Conservation (phyloP, 2,797 vertebrate species). For the Micrastur ruficollis region DNA sequence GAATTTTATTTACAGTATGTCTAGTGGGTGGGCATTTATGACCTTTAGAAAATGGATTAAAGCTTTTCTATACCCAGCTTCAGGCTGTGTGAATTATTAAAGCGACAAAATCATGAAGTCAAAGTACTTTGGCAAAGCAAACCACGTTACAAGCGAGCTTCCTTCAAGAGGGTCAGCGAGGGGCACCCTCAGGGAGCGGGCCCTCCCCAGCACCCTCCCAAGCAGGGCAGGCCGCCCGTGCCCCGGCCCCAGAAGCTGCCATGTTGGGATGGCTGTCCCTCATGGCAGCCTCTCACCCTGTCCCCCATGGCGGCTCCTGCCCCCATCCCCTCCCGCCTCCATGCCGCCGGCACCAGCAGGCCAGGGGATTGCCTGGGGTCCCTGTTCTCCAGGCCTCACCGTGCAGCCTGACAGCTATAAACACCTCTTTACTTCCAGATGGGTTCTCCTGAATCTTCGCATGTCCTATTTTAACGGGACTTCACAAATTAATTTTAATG, state of each 20-base stretch:
- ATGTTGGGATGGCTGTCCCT: too few relatives aligned
- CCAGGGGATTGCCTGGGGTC: too few relatives aligned
- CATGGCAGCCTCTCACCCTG: too few relatives aligned
- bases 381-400: not conserved
- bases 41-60: conserved; percentile 47
- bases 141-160: too few relatives aligned
- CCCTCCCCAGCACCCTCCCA: too few relatives aligned
- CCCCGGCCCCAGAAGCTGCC: too few relatives aligned
- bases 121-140: not conserved
- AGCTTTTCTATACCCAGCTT: not conserved
- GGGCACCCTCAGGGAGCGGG: not conserved
- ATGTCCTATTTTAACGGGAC: not conserved
- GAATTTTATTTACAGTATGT: not conserved
- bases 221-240: fast-evolving
- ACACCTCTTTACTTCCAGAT: not conserved
- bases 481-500: too few relatives aligned
- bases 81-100: not conserved
- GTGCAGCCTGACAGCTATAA: not conserved
- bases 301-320: not conserved
- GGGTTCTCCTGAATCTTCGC: not conserved
- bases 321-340: not conserved
- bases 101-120: not conserved
- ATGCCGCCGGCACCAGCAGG: fast-evolving
- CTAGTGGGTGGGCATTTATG: not conserved
- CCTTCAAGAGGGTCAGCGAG: not conserved